A percentile compares a stretch with the other conserved stretches of the same genome.
These are phyloP conservation scores for Willowsia nigromaculata DNA, from an alignment of 2,888 invertebrate species.

Conservation along the genomic window DNA sequence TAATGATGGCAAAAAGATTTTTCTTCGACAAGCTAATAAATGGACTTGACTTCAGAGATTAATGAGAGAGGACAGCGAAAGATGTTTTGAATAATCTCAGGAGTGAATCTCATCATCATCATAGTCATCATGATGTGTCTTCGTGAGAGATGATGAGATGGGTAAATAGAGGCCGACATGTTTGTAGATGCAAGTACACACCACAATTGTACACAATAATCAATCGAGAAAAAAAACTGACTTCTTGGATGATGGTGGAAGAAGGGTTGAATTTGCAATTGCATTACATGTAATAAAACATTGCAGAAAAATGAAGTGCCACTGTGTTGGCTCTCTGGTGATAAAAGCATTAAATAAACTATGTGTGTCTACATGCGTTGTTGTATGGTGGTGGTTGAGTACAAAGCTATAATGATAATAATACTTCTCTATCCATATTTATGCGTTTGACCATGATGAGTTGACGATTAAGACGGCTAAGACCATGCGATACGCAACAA, in stretches of 20 bases:
- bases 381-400: neutral
- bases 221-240: constrained; percentile 18
- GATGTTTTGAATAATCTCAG: constrained; percentile 66
- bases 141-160: constrained; percentile 31
- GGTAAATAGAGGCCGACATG: constrained; percentile 66
- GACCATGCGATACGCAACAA: neutral
- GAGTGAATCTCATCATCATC: constrained; percentile 56
- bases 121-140: neutral
- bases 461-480: neutral
- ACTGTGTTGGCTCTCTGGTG: neutral
- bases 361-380: too few species aligned
- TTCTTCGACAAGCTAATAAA: constrained; percentile 63
- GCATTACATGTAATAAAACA: constrained; percentile 1
- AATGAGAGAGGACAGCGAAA: constrained; percentile 68
- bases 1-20: constrained; percentile 57
- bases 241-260: neutral
- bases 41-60: constrained; percentile 67
- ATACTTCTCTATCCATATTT: neutral
- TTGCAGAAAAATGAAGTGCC: neutral
- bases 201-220: neutral
- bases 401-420: neutral
- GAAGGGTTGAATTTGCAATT: too few species aligned
- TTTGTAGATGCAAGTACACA: constrained; percentile 30
- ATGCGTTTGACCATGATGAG: constrained; percentile 12
- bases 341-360: constrained; percentile 29